These are phyloP conservation scores for Trematomus loennbergii DNA, from an alignment of 2,113 vertebrate species.

Conservation along the genomic window DNA sequence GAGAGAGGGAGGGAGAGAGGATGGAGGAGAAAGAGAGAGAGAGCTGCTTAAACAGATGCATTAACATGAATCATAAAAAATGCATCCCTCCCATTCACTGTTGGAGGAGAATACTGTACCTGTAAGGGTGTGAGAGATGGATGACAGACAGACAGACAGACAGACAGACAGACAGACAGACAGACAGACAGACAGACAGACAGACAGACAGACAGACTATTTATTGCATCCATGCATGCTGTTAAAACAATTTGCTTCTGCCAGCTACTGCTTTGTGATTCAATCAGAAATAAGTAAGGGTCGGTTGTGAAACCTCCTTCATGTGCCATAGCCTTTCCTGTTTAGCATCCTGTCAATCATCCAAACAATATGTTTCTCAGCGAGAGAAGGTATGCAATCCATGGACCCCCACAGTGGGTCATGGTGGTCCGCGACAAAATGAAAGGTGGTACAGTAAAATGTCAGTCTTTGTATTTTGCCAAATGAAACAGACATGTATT, in stretches of 20 bases:
- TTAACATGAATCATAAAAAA: conserved; percentile 17
- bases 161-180: no score
- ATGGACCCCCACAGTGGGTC: not conserved
- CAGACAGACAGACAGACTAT: not conserved
- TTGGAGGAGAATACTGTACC: conserved; percentile 19
- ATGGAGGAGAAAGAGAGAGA: conserved; percentile 2
- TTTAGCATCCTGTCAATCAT: conserved; percentile 8
- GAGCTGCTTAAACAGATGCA: conserved; percentile 20
- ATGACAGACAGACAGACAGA: not conserved
- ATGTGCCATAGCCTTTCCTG: conserved; percentile 1
- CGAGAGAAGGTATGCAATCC: not conserved
- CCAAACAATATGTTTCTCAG: not conserved
- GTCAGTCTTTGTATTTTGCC: no score
- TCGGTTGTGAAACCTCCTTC: not conserved
- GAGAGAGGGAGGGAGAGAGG: conserved; percentile 6
- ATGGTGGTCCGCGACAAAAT: not conserved
- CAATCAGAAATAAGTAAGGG: not conserved
- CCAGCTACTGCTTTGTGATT: conserved; percentile 12
- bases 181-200: no score
- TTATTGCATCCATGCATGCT: not conserved
- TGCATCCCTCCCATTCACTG: conserved; percentile 21
- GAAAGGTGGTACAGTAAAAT: not conserved
- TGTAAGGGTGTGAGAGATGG: not conserved
- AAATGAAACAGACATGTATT: not conserved
- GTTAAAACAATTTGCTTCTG: not conserved